Conservation (phyloP, 2,888 invertebrate species). For the Saturnia japonica region DNA sequence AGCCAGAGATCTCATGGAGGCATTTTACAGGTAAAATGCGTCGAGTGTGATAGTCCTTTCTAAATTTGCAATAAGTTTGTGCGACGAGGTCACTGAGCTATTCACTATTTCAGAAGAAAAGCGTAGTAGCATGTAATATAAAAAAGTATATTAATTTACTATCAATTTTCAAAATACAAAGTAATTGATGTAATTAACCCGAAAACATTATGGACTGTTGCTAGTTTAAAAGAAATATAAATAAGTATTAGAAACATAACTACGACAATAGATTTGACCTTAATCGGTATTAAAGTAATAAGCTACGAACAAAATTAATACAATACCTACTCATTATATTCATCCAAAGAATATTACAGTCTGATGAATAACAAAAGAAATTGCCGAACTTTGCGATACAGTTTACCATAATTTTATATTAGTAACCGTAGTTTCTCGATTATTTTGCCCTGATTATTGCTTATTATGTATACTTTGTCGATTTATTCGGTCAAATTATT, state of each 20-base stretch:
- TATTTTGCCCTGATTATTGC: background rate
- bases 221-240: too few relatives aligned
- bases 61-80: background rate
- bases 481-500: background rate
- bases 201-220: too few relatives aligned
- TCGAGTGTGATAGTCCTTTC: background rate
- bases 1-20: conserved; percentile 91
- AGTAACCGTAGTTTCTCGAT: background rate
- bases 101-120: background rate
- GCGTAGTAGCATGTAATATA: background rate
- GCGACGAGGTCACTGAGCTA: background rate
- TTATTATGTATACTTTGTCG: background rate
- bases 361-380: too few relatives aligned
- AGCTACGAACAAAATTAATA: background rate
- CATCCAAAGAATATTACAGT: background rate
- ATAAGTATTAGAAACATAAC: background rate
- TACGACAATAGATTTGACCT: background rate
- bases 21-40: conserved; percentile 79
- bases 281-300: background rate
- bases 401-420: background rate
- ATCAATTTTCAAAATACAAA: too few relatives aligned
- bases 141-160: too few relatives aligned
- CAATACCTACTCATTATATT: background rate
- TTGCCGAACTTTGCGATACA: background rate
- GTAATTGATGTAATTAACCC: too few relatives aligned